These are phyloP conservation scores for Netelia virgata DNA, from an alignment of 2,888 invertebrate species.

Conservation along the genomic window DNA sequence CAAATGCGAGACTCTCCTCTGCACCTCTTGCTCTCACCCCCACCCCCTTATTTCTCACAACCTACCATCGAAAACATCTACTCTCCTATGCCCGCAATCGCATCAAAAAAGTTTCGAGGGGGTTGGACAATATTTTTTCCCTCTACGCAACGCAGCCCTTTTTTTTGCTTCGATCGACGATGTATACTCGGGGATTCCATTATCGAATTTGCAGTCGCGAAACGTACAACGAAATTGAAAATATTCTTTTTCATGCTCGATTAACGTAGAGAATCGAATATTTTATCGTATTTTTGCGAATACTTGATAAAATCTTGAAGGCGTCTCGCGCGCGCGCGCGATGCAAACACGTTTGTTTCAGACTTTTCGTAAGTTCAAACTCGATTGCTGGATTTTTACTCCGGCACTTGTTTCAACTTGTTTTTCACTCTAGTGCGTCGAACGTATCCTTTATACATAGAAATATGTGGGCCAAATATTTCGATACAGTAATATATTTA, in stretches of 20 bases:
- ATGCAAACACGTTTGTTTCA: too few relatives aligned
- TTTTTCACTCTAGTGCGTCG: not conserved
- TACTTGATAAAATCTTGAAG: too few relatives aligned
- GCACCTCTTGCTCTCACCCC: not conserved
- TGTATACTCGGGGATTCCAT: not conserved
- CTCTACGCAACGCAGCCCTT: conserved; percentile 14
- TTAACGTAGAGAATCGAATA: too few relatives aligned
- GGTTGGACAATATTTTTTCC: conserved; percentile 24
- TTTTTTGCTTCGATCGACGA: conserved; percentile 18
- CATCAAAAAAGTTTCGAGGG: conserved; percentile 18
- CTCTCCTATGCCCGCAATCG: conserved; percentile 23
- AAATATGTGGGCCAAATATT: not conserved
- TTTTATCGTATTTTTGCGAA: too few relatives aligned
- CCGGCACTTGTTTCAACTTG: not conserved
- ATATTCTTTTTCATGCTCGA: too few relatives aligned
- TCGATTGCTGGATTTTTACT: not conserved
- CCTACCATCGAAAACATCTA: not conserved
- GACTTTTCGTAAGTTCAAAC: too few relatives aligned
- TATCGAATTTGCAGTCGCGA: conserved; percentile 14
- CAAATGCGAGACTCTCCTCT: conserved; percentile 51
- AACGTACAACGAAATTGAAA: too few relatives aligned
- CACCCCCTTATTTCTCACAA: not conserved
- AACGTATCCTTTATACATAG: not conserved
- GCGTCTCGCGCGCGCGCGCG: too few relatives aligned
- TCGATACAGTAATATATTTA: not conserved